Percentiles rank a stretch among this genome's conserved stretches.
Conservation (phyloP, 2,797 vertebrate species). For the Leptoclinus maculatus region DNA sequence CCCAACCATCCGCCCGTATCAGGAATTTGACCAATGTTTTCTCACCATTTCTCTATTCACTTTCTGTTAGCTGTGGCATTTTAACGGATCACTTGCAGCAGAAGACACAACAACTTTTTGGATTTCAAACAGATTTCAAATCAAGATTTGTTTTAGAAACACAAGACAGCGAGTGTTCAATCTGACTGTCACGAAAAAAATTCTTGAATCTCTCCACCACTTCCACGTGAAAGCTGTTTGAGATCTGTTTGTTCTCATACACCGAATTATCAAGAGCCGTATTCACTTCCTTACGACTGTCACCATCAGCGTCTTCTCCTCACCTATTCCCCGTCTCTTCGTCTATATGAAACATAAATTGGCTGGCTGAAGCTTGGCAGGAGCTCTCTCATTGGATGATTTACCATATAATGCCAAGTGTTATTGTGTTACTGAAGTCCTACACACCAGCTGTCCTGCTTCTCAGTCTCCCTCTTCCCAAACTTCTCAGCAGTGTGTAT, state of each 20-base stretch:
- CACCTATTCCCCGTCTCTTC: slow-evolving; percentile 51
- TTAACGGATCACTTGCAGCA: slow-evolving; percentile 1
- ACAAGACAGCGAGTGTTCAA: slow-evolving; percentile 1
- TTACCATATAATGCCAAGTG: slow-evolving; percentile 76
- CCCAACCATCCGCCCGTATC: not conserved
- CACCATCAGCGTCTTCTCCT: slow-evolving; percentile 43
- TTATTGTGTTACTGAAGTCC: slow-evolving; percentile 80
- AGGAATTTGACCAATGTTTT: not conserved
- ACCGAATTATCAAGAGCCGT: slow-evolving; percentile 16
- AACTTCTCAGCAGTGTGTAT: slow-evolving; percentile 70
- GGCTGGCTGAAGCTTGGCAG: slow-evolving; percentile 59
- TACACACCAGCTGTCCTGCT: slow-evolving; percentile 84
- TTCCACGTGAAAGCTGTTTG: slow-evolving; percentile 1
- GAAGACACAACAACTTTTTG: not conserved
- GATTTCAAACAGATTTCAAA: not conserved
- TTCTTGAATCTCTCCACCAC: not conserved
- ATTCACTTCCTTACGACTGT: slow-evolving; percentile 31
- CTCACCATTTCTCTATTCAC: not conserved
- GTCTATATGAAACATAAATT: slow-evolving; percentile 61
- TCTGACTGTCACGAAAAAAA: not conserved
- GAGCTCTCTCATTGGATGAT: slow-evolving; percentile 48
- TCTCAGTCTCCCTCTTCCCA: slow-evolving; percentile 67
- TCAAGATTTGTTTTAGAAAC: not conserved
- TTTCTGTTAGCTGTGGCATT: not conserved
- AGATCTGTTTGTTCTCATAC: slow-evolving; percentile 3